Evolutionary conservation across 2,113 vertebrate species (phyloP).

Genomic region (Peromyscus californicus): DNA sequence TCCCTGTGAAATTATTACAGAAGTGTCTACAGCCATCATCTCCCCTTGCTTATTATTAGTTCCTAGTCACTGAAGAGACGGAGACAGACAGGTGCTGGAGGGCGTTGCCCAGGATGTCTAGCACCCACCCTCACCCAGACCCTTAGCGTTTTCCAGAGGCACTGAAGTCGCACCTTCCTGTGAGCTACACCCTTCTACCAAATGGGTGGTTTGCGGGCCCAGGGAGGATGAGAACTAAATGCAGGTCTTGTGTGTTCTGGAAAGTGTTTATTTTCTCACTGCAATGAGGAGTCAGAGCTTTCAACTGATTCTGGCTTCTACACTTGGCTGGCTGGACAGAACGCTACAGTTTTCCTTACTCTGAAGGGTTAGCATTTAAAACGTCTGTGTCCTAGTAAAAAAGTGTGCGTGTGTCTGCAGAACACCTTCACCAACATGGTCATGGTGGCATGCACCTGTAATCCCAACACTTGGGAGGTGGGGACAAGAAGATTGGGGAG

Average conservation of each 20-base stretch:
- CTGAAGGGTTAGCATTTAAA: not conserved
- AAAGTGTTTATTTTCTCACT: constrained; percentile 78
- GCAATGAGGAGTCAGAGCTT: constrained; percentile 43
- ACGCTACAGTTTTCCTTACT: not conserved
- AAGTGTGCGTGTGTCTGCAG: not conserved
- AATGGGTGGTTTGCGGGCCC: constrained; percentile 67
- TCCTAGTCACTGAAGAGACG: not conserved
- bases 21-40: not conserved
- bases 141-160: not conserved
- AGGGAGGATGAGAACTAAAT: constrained; percentile 55
- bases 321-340: not conserved
- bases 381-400: not conserved
- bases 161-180: rapidly evolving
- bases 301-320: constrained; percentile 49
- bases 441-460: not conserved
- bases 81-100: not conserved
- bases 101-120: not conserved
- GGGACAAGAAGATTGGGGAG: not conserved
- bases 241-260: constrained; percentile 75
- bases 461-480: not conserved
- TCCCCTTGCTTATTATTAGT: not conserved
- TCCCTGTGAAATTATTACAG: not conserved
- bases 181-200: constrained; percentile 49
- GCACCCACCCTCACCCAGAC: not conserved
- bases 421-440: not conserved